Evolutionary conservation across 2,888 invertebrate genomes (phyloP), one percentile per base, ranked within the genome.

Genomic region (Biston betularia): DNA sequence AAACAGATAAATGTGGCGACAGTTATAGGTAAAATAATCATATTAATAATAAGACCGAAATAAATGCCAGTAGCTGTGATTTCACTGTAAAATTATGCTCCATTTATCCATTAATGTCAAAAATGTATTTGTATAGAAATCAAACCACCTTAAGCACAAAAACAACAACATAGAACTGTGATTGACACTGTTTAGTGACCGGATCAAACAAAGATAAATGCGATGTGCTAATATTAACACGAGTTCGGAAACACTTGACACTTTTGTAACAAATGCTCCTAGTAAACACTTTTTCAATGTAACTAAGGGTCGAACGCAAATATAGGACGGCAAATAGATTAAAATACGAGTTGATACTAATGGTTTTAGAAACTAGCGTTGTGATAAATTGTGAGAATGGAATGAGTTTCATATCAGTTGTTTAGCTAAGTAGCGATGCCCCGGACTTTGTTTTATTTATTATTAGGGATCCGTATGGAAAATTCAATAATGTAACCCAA

Each of bases 211-310:
- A 34, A 73, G 75, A 69, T 78, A 81, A 84, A 83, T 85, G 86
- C 77, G 79, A 82, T 78, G 64, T 69, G 70, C 81, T 85, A 90
- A 90, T 88, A 88, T 89, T 89, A 80, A 77, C 79, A 50, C 61
- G 67, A 73, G 79, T 79, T 82, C 79, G 80, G 82, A 83, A 82
- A 84, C 81, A 70, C 65, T 64, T 76, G 78, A 81, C 85, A 84
- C 83, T 58, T 57, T 49, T 15, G 58, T 48, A 42, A 49, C 48
- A 40, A 49, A 40, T 38, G 40, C 58, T 40, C 14, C 15, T 34
- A 15, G 58, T 40, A 48, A 45, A 81, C 85, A 84, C 83, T 84
- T 84, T 84, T 79, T 72, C 77, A 75, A 71, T 73, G 81, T 82
- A 81, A 67, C 62, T 82, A 78, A 81, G 82, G 84, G 83, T 68